phyloP scores from a whole-genome alignment of 2,113 vertebrate species.

The Lanius collurio region DNA sequence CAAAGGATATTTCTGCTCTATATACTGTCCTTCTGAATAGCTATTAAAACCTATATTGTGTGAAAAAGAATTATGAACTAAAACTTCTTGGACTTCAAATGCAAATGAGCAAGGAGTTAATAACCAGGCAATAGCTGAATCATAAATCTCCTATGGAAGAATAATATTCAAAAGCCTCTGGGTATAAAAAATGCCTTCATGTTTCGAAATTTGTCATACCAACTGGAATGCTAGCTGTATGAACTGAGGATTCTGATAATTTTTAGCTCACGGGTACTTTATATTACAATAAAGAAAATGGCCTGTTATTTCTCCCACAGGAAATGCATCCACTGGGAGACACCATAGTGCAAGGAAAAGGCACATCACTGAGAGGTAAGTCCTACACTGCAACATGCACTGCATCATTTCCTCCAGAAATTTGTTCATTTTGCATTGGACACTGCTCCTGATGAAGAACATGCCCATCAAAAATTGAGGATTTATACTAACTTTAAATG shows the following conservation, averaged over 20 bases:
- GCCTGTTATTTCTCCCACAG: neutral
- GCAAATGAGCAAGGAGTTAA: neutral
- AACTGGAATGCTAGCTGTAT: neutral
- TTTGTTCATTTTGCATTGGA: neutral
- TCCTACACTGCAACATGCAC: neutral
- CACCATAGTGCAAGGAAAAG: neutral
- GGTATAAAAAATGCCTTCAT: neutral
- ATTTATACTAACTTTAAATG: neutral
- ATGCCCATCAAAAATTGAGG: neutral
- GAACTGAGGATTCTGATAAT: neutral
- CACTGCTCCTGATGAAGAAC: neutral
- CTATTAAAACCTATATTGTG: neutral
- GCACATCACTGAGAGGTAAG: neutral
- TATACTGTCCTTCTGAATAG: neutral
- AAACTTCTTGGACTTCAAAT: neutral
- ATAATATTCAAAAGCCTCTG: neutral
- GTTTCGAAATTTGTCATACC: neutral
- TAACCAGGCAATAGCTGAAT: neutral
- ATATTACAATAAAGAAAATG: neutral
- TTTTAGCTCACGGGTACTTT: neutral
- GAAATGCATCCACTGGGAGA: neutral
- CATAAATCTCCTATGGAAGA: neutral
- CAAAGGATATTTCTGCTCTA: neutral
- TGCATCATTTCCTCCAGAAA: neutral
- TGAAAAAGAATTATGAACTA: neutral